Conservation (phyloP, 2,888 invertebrate genomes). For the Nomada ruficornis region DNA sequence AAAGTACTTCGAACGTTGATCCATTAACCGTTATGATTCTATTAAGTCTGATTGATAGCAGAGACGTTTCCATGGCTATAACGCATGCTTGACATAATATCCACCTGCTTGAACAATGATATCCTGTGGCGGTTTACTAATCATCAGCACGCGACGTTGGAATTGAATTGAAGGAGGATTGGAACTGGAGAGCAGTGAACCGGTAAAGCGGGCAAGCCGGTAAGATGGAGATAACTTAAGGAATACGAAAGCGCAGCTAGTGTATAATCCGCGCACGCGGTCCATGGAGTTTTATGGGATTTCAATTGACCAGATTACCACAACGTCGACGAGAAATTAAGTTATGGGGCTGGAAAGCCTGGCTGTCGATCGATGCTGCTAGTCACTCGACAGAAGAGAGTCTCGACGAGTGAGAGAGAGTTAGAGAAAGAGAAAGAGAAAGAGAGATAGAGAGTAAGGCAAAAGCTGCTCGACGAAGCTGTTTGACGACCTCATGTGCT, state of each 20-base stretch:
- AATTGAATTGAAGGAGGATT: background rate
- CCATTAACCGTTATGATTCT: background rate
- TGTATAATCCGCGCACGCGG: background rate
- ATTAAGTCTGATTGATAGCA: background rate
- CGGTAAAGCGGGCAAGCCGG: background rate
- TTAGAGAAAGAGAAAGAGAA: slow-evolving; percentile 27
- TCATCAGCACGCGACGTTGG: background rate
- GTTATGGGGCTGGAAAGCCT: slow-evolving; percentile 70
- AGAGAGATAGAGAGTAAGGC: slow-evolving; percentile 19
- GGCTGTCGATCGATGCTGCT: slow-evolving; percentile 77
- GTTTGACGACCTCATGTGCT: slow-evolving; percentile 41
- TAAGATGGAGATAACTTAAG: slow-evolving; percentile 43
- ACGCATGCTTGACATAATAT: no score
- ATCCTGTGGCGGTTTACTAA: background rate
- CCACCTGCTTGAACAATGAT: background rate
- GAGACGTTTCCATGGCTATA: background rate
- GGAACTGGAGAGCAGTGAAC: background rate
- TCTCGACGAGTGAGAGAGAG: slow-evolving; percentile 37
- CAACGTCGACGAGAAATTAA: slow-evolving; percentile 70
- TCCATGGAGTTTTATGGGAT: slow-evolving; percentile 23
- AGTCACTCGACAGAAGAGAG: slow-evolving; percentile 64
- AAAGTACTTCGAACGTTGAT: background rate
- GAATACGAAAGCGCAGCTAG: background rate
- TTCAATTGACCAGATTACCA: slow-evolving; percentile 40
- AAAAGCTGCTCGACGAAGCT: slow-evolving; percentile 18